Conservation (phyloP, 2,113 vertebrate species). For the Elaphurus davidianus region DNA sequence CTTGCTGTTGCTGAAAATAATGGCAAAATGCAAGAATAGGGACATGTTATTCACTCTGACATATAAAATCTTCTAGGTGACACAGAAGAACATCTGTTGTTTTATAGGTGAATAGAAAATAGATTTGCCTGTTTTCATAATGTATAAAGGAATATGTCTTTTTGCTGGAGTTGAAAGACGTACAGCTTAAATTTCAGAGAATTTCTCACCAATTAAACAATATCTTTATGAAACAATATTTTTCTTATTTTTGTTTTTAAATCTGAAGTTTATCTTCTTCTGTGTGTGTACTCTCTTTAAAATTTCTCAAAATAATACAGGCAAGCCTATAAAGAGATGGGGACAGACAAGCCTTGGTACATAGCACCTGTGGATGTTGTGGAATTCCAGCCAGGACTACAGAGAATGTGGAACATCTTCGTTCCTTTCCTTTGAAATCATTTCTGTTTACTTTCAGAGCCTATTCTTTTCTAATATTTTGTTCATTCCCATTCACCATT, state of each 20-base stretch:
- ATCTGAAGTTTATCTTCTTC: background rate
- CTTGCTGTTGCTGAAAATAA: conserved; percentile 6
- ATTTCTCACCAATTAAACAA: background rate
- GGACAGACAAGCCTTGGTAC: background rate
- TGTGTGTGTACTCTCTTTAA: background rate
- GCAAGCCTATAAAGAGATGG: background rate
- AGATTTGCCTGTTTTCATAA: background rate
- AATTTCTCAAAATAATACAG: background rate
- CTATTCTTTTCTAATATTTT: background rate
- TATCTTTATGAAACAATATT: background rate
- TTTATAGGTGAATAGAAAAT: conserved; percentile 27
- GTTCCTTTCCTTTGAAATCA: background rate
- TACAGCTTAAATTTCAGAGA: background rate
- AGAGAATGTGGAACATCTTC: background rate
- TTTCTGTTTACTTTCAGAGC: background rate
- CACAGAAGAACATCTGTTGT: background rate
- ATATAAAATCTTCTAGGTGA: background rate
- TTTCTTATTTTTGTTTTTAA: background rate
- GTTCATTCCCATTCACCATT: background rate
- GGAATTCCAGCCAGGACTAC: background rate
- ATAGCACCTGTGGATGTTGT: background rate
- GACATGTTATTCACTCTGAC: background rate
- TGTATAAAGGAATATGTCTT: background rate
- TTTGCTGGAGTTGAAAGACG: background rate
- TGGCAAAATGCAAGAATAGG: background rate